Evolutionary conservation across 2,888 invertebrate genomes (phyloP), one percentile per base, ranked within the genome.

Genomic region (Sphaerophoria rueppellii): DNA sequence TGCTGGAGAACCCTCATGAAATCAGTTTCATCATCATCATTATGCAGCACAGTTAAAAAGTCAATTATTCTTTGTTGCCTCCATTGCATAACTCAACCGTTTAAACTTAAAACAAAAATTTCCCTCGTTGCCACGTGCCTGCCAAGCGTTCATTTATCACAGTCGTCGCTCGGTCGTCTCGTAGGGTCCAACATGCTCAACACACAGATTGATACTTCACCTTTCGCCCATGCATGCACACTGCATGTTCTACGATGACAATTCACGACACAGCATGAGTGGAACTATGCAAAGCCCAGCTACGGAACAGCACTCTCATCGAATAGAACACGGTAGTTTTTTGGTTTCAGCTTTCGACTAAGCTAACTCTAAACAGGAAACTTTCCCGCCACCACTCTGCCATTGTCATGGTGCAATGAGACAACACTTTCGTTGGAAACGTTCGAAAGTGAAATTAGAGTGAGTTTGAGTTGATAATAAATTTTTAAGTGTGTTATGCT

Each of bases 381-480:
- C 82, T 78, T 78, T 82, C 82, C 70, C 82, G 65, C 78, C 24
- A 40, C 43, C 43, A 43, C 50, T 50, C 14, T 50, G 16, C 50
- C 14, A 50, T n/a, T 24, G 24, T 2, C 24, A 24, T 24, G 24
- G 24, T 24, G 24, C 24, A 24, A 24, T 2, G 1, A 43, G 11
- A 43, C 67, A 67, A 78, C 58, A 78, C 78, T 78, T 78, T 82
- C 82, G 58, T 57, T 82, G 46, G 50, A 82, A 24, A 24, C 24
- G 24, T 24, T 24, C 24, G 24, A 24, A 24, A 24, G 24, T 24
- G 24, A 24, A 82, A 82, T 78, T 82, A 74, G 78, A 82, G 74
- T 82, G 78, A 82, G 78, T 74, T 69, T 82, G 82, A 78, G 78
- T 74, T 73, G 73, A 82, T 77, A 82, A 82, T 77, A 82, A 82